phyloP scores from a whole-genome alignment of 2,888 invertebrate genomes.

The Acronicta leporina region DNA sequence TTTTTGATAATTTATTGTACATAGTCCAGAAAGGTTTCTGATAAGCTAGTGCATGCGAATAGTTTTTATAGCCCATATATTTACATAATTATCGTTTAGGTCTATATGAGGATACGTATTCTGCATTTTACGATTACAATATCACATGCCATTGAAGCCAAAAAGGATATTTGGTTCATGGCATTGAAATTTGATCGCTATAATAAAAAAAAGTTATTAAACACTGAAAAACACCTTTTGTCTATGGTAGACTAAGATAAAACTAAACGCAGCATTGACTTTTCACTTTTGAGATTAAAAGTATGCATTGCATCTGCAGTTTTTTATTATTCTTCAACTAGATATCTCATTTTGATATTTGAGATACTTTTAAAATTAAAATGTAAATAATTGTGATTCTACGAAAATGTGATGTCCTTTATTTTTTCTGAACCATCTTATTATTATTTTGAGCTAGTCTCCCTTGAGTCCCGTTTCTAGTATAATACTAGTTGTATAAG shows the following conservation, averaged over 20 bases:
- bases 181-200: no score
- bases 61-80: neutral
- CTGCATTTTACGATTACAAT: neutral
- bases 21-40: slow-evolving; percentile 12
- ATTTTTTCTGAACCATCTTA: slow-evolving; percentile 6
- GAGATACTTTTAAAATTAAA: slow-evolving; percentile 13
- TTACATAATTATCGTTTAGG: neutral
- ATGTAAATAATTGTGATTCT: slow-evolving; percentile 33
- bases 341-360: slow-evolving; percentile 18
- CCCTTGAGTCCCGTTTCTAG: slow-evolving; percentile 12
- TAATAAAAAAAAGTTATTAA: no score
- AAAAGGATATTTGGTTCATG: no score
- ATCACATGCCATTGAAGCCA: neutral
- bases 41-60: slow-evolving; percentile 22
- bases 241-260: neutral
- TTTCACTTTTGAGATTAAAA: neutral
- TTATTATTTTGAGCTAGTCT: slow-evolving; percentile 32
- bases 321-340: slow-evolving; percentile 42
- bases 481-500: slow-evolving; percentile 18
- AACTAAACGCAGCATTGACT: neutral
- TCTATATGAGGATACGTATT: neutral
- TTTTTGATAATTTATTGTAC: slow-evolving; percentile 19
- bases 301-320: slow-evolving; percentile 26
- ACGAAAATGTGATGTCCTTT: slow-evolving; percentile 23
- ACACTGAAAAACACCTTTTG: neutral